Conservation (phyloP, 2,888 invertebrate species). For the Scaptodrosophila latifasciaeformis region DNA sequence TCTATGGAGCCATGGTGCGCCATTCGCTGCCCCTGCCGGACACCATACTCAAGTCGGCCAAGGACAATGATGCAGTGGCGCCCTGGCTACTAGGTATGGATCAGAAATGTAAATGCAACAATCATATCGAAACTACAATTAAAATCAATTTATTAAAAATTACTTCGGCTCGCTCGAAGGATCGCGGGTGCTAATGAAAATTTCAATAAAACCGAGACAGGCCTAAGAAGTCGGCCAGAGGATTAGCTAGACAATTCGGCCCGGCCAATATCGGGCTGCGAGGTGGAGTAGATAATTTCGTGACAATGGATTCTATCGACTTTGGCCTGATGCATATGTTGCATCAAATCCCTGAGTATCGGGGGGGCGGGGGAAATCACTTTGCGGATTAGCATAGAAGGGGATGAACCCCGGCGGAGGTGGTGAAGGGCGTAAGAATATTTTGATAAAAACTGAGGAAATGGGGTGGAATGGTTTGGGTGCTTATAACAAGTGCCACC, state of each 20-base stretch:
- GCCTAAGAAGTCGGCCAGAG: no score
- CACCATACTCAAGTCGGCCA: slow-evolving; percentile 97
- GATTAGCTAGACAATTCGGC: no score
- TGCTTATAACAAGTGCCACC: slow-evolving; percentile 30
- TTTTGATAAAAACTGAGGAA: no score
- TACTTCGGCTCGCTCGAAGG: no score
- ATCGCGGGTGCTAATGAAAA: no score
- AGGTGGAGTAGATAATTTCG: no score
- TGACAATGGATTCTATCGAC: no score
- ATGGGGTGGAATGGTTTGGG: no score
- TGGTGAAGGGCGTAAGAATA: no score
- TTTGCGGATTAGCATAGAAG: slow-evolving; percentile 70
- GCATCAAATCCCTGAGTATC: slow-evolving; percentile 19
- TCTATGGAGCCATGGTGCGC: slow-evolving; percentile 99
- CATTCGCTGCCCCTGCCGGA: slow-evolving; percentile 99
- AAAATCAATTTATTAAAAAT: neutral
- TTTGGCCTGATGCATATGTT: no score
- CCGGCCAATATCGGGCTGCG: no score
- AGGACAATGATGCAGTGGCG: slow-evolving; percentile 97
- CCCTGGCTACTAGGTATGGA: slow-evolving; percentile 98
- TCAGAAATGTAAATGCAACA: slow-evolving; percentile 76
- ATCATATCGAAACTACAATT: slow-evolving; percentile 50
- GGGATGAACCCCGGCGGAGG: neutral
- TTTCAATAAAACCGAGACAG: no score
- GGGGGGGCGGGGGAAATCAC: slow-evolving; percentile 50